Conservation (phyloP, 2,888 invertebrate genomes). For the Sarcophaga subvicina region DNA sequence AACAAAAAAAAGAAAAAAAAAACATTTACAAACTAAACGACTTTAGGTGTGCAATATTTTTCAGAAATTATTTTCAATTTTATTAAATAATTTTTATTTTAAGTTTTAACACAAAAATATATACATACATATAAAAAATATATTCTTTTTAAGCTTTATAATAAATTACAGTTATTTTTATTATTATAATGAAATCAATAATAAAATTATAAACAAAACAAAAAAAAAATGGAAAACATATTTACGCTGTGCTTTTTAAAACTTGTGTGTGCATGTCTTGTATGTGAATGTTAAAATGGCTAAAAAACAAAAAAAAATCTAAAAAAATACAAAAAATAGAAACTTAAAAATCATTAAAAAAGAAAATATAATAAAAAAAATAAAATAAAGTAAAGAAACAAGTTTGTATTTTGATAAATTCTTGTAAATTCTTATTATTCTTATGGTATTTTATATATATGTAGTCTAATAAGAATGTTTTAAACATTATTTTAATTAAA, state of each 20-base stretch:
- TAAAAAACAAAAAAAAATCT: conserved; percentile 21
- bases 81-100: conserved; percentile 23
- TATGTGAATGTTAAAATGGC: conserved; percentile 56
- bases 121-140: conserved; percentile 7
- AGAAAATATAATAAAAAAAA: background rate
- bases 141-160: conserved; percentile 57
- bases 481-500: conserved; percentile 48
- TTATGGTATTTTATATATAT: conserved; percentile 51
- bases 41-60: conserved; percentile 62
- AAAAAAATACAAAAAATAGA: background rate
- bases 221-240: conserved; percentile 25
- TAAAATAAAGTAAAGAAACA: conserved; percentile 18
- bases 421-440: conserved; percentile 57
- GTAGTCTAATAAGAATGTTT: conserved; percentile 57
- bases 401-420: conserved; percentile 60
- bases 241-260: conserved; percentile 59
- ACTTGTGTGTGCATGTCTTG: conserved; percentile 43
- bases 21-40: conserved; percentile 17
- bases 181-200: conserved; percentile 16
- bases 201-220: background rate
- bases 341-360: background rate
- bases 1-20: background rate
- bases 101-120: background rate
- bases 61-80: conserved; percentile 26
- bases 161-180: conserved; percentile 20